phyloP scores from a whole-genome alignment of 2,113 vertebrate genomes.

The Symphodus melops region DNA sequence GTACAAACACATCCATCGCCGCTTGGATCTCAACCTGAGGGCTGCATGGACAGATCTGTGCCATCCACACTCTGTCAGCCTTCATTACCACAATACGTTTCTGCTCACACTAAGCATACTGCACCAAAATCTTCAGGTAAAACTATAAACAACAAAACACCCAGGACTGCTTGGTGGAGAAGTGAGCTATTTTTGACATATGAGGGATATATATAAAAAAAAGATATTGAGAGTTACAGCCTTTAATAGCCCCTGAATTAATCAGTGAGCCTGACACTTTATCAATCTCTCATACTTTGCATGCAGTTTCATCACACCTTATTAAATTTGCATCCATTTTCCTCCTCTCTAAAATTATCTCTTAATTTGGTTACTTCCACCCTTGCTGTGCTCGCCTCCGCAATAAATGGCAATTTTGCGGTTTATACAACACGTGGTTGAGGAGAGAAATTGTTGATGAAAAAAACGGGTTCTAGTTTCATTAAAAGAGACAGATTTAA shows the following conservation, averaged over 20 bases:
- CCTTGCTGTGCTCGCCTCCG: background rate
- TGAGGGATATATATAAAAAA: background rate
- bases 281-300: constrained; percentile 27
- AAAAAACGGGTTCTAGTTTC: background rate
- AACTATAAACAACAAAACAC: background rate
- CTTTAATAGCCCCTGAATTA: constrained; percentile 26
- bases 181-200: background rate
- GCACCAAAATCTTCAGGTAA: background rate
- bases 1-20: constrained; percentile 14
- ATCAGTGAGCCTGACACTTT: constrained; percentile 21
- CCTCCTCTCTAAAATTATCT: constrained; percentile 6
- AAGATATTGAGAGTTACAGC: background rate
- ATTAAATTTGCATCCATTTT: constrained; percentile 13
- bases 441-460: background rate
- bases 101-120: background rate
- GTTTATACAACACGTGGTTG: constrained; percentile 9
- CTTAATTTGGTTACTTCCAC: background rate
- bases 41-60: background rate
- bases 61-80: background rate
- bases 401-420: background rate
- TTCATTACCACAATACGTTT: background rate
- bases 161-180: too few species aligned
- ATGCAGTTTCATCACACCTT: constrained; percentile 12
- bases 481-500: background rate
- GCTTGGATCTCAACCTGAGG: background rate